Evolutionary conservation across 2,888 invertebrate genomes (phyloP), one percentile per base, ranked within the genome.

Genomic region (Cynaeus angustus): DNA sequence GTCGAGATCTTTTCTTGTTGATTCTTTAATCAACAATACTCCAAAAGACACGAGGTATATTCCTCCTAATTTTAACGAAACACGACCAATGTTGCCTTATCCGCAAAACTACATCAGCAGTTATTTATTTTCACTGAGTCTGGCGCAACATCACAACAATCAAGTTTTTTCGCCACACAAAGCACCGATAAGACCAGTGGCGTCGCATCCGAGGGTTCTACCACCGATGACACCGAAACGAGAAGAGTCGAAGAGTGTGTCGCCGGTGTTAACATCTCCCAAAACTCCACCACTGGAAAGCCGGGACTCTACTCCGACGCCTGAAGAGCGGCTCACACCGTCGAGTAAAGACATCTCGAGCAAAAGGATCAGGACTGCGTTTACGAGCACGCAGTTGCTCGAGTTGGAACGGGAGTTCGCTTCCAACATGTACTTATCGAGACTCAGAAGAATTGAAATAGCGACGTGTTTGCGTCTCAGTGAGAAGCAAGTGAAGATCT

Each of bases 401-500:
- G 94, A 96, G 80, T 85, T 98, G 66, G 97, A 97, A 84, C 86
- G 96, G 58, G 97, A 97, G 82, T 98, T 97, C 84, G 88, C 94
- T 0, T 85, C 91, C 77, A 97, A 96, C 82, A 96, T 96, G 91
- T 98, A 98, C 81, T 86, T 98, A 33, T 96, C 96, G 0, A 88
- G 97, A 43, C 84, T 97, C 74, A 88, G 97, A 58, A 88, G 97
- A 67, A 97, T 98, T 74, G 97, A 98, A 85, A 97, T 98, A 62
- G 97, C 98, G 2, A 96, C 95, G 26, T 91, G 93, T 74, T 85
- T 97, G 70, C 90, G 94, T 56, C 86, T 98, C 0, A 95, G 95
- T 0, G 98, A 98, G 85, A 98, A 97, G 81, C 97, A 97, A 86
- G 97, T 97, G 73, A 97, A 95, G 84, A 95, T 95, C 75, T 95